Evolutionary conservation across 2,888 invertebrate genomes (phyloP).

Genomic region (Emmelina monodactyla): DNA sequence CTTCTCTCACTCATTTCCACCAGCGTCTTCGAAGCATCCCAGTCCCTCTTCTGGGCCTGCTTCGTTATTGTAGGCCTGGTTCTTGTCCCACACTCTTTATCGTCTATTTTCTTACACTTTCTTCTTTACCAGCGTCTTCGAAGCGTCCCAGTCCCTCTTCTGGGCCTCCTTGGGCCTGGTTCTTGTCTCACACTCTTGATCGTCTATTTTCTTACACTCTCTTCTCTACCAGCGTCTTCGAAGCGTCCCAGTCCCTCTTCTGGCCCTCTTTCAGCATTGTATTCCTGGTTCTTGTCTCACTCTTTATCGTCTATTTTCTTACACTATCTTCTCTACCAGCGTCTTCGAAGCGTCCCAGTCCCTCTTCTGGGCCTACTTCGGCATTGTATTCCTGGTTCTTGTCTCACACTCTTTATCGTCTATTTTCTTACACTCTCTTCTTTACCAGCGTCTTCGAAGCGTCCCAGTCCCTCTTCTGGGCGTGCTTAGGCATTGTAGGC

Average conservation of each 20-base stretch:
- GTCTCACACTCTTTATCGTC: too few relatives aligned
- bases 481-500: conserved; percentile 92
- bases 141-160: conserved; percentile 93
- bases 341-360: conserved; percentile 95
- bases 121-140: conserved; percentile 78
- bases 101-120: too few relatives aligned
- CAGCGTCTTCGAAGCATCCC: conserved; percentile 93
- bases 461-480: conserved; percentile 95
- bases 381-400: conserved; percentile 88
- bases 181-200: too few relatives aligned
- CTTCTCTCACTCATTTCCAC: conserved; percentile 3
- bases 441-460: conserved; percentile 86
- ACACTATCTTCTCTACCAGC: conserved; percentile 66
- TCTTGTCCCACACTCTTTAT: too few relatives aligned
- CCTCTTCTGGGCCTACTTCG: conserved; percentile 96
- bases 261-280: conserved; percentile 97
- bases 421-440: too few relatives aligned
- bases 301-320: too few relatives aligned
- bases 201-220: background rate
- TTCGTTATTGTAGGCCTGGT: conserved; percentile 91
- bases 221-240: conserved; percentile 76
- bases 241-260: conserved; percentile 93
- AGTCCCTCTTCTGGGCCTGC: conserved; percentile 95
- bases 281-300: too few relatives aligned
- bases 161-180: conserved; percentile 97